phyloP scores from a whole-genome alignment of 2,113 vertebrate species.

The Rhineura floridana region DNA sequence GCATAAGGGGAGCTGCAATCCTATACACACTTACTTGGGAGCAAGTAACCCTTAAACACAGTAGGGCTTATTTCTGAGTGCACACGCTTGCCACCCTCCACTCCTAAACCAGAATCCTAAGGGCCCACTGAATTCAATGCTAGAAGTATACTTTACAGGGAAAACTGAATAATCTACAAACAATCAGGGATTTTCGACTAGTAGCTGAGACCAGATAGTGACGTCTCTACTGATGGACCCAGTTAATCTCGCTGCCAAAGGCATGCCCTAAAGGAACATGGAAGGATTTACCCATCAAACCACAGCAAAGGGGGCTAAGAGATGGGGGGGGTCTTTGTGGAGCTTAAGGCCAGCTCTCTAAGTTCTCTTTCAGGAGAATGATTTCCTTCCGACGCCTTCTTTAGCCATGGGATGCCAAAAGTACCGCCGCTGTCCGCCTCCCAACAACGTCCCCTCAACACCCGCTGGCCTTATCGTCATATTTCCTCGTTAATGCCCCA shows the following conservation, averaged over 20 bases:
- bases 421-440: not conserved
- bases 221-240: not conserved
- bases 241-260: not conserved
- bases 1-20: not conserved
- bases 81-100: not conserved
- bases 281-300: conserved; percentile 39
- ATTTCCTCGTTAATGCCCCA: conserved; percentile 37
- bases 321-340: not conserved
- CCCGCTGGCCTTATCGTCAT: conserved; percentile 18
- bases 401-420: not conserved
- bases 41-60: not conserved
- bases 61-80: not conserved
- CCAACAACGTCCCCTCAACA: conserved; percentile 42
- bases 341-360: conserved; percentile 7
- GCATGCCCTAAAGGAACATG: not conserved
- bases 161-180: not conserved
- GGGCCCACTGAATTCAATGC: not conserved
- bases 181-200: conserved; percentile 5
- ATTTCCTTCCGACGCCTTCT: not conserved
- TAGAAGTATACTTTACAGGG: not conserved
- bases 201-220: not conserved
- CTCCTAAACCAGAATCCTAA: not conserved
- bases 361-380: conserved; percentile 19
- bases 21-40: not conserved
- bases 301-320: conserved; percentile 34